Evolutionary conservation across 2,113 vertebrate species (phyloP), one percentile per base, ranked within the genome.

Genomic region (mouse (Mus musculus)): DNA sequence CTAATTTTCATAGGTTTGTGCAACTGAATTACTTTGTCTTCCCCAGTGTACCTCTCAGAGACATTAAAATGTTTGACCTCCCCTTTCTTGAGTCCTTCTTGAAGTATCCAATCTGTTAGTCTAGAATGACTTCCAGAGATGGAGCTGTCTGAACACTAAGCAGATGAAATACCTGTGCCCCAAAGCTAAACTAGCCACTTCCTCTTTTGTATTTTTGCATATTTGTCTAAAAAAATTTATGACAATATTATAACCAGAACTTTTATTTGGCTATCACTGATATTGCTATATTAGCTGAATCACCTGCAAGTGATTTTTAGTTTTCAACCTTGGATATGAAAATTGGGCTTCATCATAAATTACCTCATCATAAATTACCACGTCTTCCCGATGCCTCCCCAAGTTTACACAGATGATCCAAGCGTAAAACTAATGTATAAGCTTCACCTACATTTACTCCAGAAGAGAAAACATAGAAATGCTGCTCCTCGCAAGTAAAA

Each of bases 241-340:
- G 73, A 65, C 90, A 49, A 49, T 49, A 49, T 82, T 93, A 94
- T 42, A 52, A 73, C 71, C 49, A 36, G 65, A 94, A 91, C 33
- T 93, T 12, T 94, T 92, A 92, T 39, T 88, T 92, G 91, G 95
- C 56, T 5, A 87, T 93, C 42, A 80, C 39, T 87, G 94, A 93
- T 93, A 94, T 93, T 84, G 19, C 82, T 59, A 93, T 91, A 93
- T 88, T 92, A 94, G 92, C 80, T 85, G 94, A 96, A 94, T 91
- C 87, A 96, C 36, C 73, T 88, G 17, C 28, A 95, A 93, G 42
- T 94, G 91, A 97, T 80, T 92, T 82, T 36, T 77, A 96, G 78
- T 96, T 96, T 96, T 92, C 69, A 90, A 90, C 86, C 75, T 69
- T 59, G 84, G 46, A 46, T 56, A 39, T 42, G 52, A 93, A 94